phyloP scores from a whole-genome alignment of 2,113 vertebrate genomes.

The Eira barbara region DNA sequence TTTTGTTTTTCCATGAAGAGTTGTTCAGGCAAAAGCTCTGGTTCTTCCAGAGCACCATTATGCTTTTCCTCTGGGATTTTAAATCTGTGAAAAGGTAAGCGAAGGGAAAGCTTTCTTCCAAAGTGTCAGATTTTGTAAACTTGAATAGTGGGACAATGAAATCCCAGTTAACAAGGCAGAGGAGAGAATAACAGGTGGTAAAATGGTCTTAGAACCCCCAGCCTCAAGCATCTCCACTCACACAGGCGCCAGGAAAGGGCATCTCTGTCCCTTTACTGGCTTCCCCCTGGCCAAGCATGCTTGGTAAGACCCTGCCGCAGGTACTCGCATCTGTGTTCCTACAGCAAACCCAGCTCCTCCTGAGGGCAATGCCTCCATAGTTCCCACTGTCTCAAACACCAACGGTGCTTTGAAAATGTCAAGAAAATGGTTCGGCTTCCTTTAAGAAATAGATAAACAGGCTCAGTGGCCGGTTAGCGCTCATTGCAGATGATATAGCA shows the following conservation, averaged over 20 bases:
- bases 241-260: neutral
- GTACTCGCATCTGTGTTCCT: neutral
- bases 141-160: neutral
- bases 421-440: neutral
- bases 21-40: neutral
- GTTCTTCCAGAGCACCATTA: too few relatives aligned
- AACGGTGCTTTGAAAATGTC: conserved; percentile 45
- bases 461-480: neutral
- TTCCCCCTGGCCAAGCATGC: neutral
- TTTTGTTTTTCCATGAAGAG: neutral
- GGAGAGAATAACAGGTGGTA: accelerated
- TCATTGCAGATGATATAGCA: neutral
- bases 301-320: neutral
- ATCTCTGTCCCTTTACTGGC: too few relatives aligned
- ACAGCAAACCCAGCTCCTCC: neutral
- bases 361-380: neutral
- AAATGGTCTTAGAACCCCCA: accelerated
- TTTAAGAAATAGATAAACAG: conserved; percentile 49
- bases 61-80: neutral
- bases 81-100: neutral
- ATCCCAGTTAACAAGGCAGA: neutral
- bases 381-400: neutral
- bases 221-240: neutral
- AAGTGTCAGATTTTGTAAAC: neutral
- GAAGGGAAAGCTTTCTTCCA: neutral